A percentile compares a stretch with the other conserved stretches of the same genome.
Evolutionary conservation across 2,113 vertebrate species (phyloP).

Genomic region (Dipodomys merriami): DNA sequence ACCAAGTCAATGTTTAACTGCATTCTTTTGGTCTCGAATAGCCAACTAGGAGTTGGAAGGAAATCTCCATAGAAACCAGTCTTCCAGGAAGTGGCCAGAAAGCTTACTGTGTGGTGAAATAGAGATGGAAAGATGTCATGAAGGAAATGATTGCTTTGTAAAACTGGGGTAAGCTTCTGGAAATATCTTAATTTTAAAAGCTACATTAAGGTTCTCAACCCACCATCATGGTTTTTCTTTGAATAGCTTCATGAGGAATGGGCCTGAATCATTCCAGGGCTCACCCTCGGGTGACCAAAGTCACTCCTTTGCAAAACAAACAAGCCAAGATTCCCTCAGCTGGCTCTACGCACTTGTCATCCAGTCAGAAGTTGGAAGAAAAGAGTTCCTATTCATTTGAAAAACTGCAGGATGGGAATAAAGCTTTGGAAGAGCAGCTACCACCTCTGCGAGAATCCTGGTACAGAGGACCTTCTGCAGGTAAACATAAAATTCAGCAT

Average conservation of each 20-base stretch:
- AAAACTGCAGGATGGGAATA: not conserved
- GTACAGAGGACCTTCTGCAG: constrained; percentile 79
- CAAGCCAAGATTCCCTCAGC: not conserved
- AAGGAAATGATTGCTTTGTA: constrained; percentile 37
- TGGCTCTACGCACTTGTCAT: rapidly evolving
- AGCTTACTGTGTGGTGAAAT: constrained; percentile 13
- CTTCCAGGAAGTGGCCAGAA: constrained; percentile 42
- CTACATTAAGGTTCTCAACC: not conserved
- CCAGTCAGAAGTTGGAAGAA: not conserved
- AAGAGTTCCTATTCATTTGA: rapidly evolving
- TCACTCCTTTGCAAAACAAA: constrained; percentile 72
- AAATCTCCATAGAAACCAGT: constrained; percentile 66
- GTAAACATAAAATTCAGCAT: constrained; percentile 70
- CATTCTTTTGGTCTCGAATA: constrained; percentile 62
- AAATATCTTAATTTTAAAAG: constrained; percentile 19
- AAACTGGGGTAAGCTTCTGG: not conserved
- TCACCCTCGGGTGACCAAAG: constrained; percentile 82
- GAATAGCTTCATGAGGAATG: constrained; percentile 77
- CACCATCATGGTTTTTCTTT: not conserved
- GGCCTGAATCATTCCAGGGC: constrained; percentile 82
- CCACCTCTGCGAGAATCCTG: constrained; percentile 85
- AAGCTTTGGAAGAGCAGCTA: constrained; percentile 60
- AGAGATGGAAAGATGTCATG: constrained; percentile 25
- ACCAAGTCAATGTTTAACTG: constrained; percentile 87
- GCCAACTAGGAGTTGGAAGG: not conserved